Evolutionary conservation across 2,888 invertebrate genomes (phyloP).

Genomic region (Chloroclysta siterata): DNA sequence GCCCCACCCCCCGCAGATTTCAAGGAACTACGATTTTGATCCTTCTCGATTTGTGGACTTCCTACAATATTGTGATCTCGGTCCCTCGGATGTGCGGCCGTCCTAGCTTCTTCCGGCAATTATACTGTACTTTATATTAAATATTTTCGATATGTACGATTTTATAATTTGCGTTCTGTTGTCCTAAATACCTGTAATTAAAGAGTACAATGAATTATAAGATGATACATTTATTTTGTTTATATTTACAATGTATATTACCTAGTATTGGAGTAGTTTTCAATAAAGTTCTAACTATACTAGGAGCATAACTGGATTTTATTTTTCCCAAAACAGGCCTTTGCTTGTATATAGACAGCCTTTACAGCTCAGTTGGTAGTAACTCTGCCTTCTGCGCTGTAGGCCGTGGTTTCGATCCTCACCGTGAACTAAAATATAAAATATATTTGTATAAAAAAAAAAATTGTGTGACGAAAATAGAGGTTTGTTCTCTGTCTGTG

Average conservation of each 20-base stretch:
- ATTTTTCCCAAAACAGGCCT: background rate
- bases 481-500: no score
- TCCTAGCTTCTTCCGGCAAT: background rate
- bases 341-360: no score
- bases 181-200: slow-evolving; percentile 48
- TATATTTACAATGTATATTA: slow-evolving; percentile 45
- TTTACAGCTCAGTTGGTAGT: no score
- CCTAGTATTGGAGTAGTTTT: slow-evolving; percentile 37
- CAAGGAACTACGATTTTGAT: background rate
- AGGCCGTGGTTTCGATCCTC: no score
- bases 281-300: slow-evolving; percentile 16
- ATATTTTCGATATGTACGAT: slow-evolving; percentile 1
- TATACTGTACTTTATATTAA: slow-evolving; percentile 4
- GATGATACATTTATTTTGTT: slow-evolving; percentile 57
- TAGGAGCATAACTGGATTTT: slow-evolving; percentile 28
- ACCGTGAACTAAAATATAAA: no score
- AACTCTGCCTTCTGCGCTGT: no score
- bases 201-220: slow-evolving; percentile 70
- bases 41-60: background rate
- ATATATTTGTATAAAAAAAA: no score
- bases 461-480: no score
- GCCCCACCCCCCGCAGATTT: background rate
- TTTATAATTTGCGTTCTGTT: slow-evolving; percentile 30
- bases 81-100: no score
- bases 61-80: background rate